Percentiles rank a stretch among this genome's conserved stretches.
These are phyloP conservation scores for Pangasius larnaudii DNA, from an alignment of 2,797 vertebrate genomes.

Conservation along the genomic window DNA sequence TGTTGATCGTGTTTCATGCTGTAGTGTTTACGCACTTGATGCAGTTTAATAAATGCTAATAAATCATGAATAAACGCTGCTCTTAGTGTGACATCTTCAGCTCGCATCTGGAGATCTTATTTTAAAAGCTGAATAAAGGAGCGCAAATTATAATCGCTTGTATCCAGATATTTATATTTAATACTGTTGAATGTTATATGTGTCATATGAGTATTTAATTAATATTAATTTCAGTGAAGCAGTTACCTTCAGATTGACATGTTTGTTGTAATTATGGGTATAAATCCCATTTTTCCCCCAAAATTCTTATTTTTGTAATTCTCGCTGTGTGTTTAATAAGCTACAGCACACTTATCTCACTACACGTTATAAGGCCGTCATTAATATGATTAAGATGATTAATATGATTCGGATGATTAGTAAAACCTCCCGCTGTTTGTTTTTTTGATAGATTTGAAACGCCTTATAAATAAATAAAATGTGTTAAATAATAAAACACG, in stretches of 20 bases:
- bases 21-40: background rate
- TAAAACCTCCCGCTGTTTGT: background rate
- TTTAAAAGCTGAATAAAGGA: background rate
- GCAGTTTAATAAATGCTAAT: background rate
- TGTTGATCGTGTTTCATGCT: background rate
- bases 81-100: background rate
- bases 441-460: background rate
- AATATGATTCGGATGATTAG: background rate
- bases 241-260: background rate
- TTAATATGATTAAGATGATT: background rate
- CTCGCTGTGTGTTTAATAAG: background rate
- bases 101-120: background rate
- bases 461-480: background rate
- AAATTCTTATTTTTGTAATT: background rate
- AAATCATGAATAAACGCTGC: background rate
- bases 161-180: background rate
- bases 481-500: background rate
- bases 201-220: background rate
- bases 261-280: background rate
- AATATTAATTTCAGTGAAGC: background rate
- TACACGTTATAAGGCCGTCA: background rate
- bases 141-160: background rate
- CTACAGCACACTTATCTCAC: background rate
- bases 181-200: background rate
- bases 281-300: background rate